Base-by-base conservation (phyloP, 2,888 invertebrate species). In the Acanthosepion pharaonis region DNA sequence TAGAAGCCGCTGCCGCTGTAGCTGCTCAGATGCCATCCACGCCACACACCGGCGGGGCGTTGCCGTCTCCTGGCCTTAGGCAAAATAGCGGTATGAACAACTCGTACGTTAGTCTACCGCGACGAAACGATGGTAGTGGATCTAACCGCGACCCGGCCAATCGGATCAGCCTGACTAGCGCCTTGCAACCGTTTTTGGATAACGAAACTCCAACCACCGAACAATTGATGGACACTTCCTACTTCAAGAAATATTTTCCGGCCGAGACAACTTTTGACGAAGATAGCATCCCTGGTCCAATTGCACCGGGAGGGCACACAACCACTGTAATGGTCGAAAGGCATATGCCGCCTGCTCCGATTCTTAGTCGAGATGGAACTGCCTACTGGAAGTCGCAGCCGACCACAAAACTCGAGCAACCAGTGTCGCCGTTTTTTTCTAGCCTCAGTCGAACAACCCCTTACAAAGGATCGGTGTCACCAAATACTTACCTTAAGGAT, bases 81-180 rank as follows among this genome's bases (percentile, higher is more conserved):
- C 23, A n/a, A 49, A 93, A 93, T 53, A 28, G 33, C 53, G 64
- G 33, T n/a, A 48, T 59, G 28, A 42, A 48, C 6, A 94, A 23
- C 42, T 94, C 94, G 2, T 94, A 94, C 42, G 64, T 94, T 48
- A 94, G 94, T 42, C 64, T 94, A 15, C 94, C 94, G 11, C 94
- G 94, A 28, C 51, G 59, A 33, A 94, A 94, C 48, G 93, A 93
- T 6, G 94, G 59, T 5, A 53, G 33, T 25, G 93, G 18, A 51
- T 28, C 55, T 1, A 33, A 15, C 28, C 53, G 59, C 4, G 94
- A 94, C 23, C 94, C 55, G 15, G 59, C 94, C 25, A 55, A 94
- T 59, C 53, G 94, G 15, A 42, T 18, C 33, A 94, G 94, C 51
- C 25, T 94, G 28, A 64, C 59, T 4, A 94, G 94, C 42, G 55